Conservation (phyloP, 2,113 vertebrate species). For the Neotragus moschatus region DNA sequence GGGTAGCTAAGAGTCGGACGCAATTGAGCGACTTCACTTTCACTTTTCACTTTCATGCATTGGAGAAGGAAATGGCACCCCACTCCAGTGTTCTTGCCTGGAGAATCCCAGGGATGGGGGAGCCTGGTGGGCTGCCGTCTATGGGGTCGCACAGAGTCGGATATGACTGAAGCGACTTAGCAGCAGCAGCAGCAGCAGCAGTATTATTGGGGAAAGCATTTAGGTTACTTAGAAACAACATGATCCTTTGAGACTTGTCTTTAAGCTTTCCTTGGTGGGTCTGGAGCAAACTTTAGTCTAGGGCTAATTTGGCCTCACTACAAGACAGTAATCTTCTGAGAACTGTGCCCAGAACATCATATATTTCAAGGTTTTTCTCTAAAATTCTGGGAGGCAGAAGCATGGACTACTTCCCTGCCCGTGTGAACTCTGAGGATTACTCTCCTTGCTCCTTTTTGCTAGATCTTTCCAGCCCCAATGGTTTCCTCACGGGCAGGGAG, state of each 20-base stretch:
- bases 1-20: fast-evolving
- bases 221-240: not conserved
- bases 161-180: no score
- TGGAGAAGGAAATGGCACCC: no score
- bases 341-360: not conserved
- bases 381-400: not conserved
- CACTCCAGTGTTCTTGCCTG: no score
- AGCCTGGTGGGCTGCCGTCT: no score
- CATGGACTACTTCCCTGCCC: not conserved
- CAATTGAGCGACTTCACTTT: no score
- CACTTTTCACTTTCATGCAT: no score
- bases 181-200: no score
- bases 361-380: not conserved
- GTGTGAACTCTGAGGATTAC: not conserved
- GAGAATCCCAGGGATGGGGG: no score
- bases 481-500: not conserved
- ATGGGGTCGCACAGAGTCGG: no score
- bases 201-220: no score
- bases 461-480: not conserved
- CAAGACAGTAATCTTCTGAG: not conserved
- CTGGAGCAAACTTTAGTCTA: not conserved
- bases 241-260: not conserved
- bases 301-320: not conserved
- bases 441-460: not conserved
- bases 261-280: not conserved